Conservation (phyloP, 2,113 vertebrate genomes). For the Chiloscyllium plagiosum region DNA sequence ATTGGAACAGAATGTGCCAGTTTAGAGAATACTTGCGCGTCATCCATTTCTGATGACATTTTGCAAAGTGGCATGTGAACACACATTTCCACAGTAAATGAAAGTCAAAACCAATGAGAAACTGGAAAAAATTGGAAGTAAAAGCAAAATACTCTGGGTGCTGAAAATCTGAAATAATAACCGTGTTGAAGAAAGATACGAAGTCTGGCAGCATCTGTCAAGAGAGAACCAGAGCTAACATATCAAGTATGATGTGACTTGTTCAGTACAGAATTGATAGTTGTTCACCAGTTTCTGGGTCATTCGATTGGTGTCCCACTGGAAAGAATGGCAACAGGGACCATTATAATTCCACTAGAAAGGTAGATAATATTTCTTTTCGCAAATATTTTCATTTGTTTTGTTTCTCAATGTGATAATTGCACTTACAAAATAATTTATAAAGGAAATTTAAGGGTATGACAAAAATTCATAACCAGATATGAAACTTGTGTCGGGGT, state of each 20-base stretch:
- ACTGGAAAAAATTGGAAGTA: not conserved
- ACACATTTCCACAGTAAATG: not conserved
- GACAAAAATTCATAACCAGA: not conserved
- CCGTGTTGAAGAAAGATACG: too few species aligned
- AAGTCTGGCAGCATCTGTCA: too few species aligned
- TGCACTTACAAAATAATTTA: not conserved
- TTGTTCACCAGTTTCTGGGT: not conserved
- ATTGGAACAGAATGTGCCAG: not conserved
- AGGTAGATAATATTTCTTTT: not conserved
- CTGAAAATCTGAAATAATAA: too few species aligned
- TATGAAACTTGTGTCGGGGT: not conserved
- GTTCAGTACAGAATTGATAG: not conserved
- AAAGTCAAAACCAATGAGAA: not conserved
- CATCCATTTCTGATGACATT: not conserved
- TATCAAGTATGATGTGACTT: too few species aligned
- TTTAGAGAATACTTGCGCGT: not conserved
- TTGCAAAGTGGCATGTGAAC: not conserved
- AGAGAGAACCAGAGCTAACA: too few species aligned
- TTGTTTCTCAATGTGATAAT: not conserved
- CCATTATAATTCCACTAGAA: not conserved
- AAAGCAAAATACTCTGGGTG: too few species aligned
- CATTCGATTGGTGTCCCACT: not conserved
- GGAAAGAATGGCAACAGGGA: not conserved
- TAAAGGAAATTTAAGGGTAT: not conserved
- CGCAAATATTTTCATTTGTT: not conserved